Percentiles rank a stretch among this genome's conserved stretches.
phyloP scores from a whole-genome alignment of 2,113 vertebrate species.

The Mormoops blainvillei region DNA sequence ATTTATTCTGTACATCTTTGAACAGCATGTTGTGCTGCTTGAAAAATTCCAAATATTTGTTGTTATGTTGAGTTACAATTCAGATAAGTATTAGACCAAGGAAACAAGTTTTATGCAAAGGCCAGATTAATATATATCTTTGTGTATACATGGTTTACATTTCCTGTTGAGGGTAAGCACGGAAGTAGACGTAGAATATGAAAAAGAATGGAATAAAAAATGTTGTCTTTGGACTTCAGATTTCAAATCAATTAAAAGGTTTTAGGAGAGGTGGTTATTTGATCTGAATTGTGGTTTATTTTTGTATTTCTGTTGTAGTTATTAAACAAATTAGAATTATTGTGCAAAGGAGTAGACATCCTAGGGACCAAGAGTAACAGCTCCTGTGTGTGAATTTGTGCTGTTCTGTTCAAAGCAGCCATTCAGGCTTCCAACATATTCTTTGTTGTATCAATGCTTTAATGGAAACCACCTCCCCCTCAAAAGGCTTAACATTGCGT shows the following conservation, averaged over 20 bases:
- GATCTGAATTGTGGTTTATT: slow-evolving; percentile 27
- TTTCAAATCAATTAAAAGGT: slow-evolving; percentile 49
- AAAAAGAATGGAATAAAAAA: slow-evolving; percentile 21
- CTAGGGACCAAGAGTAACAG: slow-evolving; percentile 19
- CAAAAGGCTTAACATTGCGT: background rate
- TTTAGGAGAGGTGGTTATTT: background rate
- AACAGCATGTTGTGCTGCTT: background rate
- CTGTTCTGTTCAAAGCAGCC: slow-evolving; percentile 11
- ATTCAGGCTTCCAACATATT: slow-evolving; percentile 3
- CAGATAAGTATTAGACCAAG: slow-evolving; percentile 55
- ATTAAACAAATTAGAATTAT: slow-evolving; percentile 72
- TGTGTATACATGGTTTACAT: background rate
- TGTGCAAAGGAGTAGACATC: slow-evolving; percentile 48
- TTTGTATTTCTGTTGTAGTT: slow-evolving; percentile 44
- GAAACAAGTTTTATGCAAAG: background rate
- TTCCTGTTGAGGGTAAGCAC: slow-evolving; percentile 19
- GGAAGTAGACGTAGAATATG: background rate
- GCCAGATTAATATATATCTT: background rate
- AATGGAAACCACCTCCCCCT: background rate
- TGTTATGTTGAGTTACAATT: slow-evolving; percentile 43
- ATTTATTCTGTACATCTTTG: slow-evolving; percentile 21
- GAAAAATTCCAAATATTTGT: background rate
- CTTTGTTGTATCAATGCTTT: slow-evolving; percentile 4
- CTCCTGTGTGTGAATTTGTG: slow-evolving; percentile 41
- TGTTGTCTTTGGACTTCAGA: background rate